Conservation (phyloP, 2,797 vertebrate species). For the Chrysocyon brachyurus region DNA sequence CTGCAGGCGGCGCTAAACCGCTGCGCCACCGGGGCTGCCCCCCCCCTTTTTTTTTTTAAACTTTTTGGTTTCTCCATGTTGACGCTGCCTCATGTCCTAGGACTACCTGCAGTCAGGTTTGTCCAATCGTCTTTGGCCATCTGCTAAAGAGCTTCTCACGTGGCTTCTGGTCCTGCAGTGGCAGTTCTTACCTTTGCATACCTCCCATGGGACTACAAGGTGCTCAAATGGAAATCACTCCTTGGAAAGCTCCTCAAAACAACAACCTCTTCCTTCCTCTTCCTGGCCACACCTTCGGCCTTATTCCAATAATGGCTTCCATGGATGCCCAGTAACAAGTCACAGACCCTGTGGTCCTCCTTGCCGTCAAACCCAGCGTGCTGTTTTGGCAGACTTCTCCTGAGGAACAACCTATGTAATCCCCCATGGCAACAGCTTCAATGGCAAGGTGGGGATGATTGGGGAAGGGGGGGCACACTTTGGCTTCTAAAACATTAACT, state of each 20-base stretch:
- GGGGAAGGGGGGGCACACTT: background rate
- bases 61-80: background rate
- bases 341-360: background rate
- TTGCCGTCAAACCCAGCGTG: background rate
- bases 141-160: background rate
- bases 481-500: background rate
- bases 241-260: background rate
- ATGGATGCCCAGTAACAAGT: background rate
- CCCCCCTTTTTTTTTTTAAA: too few relatives aligned
- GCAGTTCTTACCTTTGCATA: background rate
- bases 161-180: background rate
- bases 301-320: background rate
- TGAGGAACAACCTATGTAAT: background rate
- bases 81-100: background rate
- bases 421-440: background rate
- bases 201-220: background rate
- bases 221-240: background rate
- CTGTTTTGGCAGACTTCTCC: constrained; percentile 44
- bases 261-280: background rate
- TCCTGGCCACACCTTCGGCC: background rate
- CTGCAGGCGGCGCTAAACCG: too few relatives aligned
- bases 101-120: background rate
- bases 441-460: background rate
- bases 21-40: too few relatives aligned
- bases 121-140: background rate